A percentile compares a stretch with the other conserved stretches of the same genome.
These are phyloP conservation scores for Asteroscopus sphinx DNA, from an alignment of 2,888 invertebrate species.

Conservation along the genomic window DNA sequence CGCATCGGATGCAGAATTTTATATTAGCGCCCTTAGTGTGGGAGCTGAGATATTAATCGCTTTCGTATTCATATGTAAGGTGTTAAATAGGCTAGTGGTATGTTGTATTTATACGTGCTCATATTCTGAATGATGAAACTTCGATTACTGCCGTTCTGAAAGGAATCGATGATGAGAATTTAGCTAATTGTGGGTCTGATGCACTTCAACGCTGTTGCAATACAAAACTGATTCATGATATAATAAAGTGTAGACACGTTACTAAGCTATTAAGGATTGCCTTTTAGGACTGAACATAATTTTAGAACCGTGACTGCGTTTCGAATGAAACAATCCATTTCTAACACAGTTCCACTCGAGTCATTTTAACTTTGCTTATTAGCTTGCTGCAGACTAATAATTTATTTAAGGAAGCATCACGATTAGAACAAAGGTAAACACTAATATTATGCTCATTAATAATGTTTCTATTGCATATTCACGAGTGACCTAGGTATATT, in stretches of 20 bases:
- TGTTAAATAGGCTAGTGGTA: conserved; percentile 61
- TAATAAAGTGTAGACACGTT: conserved; percentile 55
- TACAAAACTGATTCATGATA: conserved; percentile 51
- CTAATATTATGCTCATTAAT: no score
- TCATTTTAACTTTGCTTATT: conserved; percentile 27
- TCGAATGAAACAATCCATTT: conserved; percentile 45
- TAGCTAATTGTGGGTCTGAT: conserved; percentile 41
- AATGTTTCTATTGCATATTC: no score
- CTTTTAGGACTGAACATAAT: conserved; percentile 52
- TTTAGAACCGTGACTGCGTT: conserved; percentile 55
- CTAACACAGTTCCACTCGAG: conserved; percentile 20
- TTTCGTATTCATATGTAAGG: conserved; percentile 59
- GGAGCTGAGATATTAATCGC: conserved; percentile 65
- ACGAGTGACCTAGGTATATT: no score
- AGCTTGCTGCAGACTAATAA: conserved; percentile 4
- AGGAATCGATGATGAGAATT: conserved; percentile 54
- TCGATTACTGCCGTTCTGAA: conserved; percentile 42
- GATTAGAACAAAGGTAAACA: no score
- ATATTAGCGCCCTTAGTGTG: conserved; percentile 76
- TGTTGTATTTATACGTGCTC: conserved; percentile 56
- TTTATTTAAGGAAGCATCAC: neutral
- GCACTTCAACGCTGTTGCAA: conserved; percentile 43
- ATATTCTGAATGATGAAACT: conserved; percentile 44
- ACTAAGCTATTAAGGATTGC: conserved; percentile 51
- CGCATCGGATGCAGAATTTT: conserved; percentile 79